Conservation (phyloP, 1,140 invertebrate genomes). For the Araneus ventricosus region DNA sequence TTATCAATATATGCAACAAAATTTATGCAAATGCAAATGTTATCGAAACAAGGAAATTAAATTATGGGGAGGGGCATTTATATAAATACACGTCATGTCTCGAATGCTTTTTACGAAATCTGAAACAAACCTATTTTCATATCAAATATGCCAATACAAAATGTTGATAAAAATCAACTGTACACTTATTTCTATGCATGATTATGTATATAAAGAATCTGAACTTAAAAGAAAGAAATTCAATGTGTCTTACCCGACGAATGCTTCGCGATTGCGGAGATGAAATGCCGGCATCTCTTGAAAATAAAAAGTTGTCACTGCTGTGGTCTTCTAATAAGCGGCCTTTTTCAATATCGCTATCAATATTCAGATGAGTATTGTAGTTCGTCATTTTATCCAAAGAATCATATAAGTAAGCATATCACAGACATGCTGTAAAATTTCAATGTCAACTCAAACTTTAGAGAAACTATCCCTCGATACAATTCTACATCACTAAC, state of each 20-base stretch:
- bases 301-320: neutral
- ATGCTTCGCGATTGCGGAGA: constrained; percentile 52
- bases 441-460: neutral
- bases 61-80: no score
- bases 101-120: no score
- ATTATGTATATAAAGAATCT: neutral
- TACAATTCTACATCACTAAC: neutral
- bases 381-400: constrained; percentile 52
- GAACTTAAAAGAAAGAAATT: neutral
- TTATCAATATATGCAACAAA: no score
- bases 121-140: no score
- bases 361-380: constrained; percentile 29
- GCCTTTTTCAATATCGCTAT: constrained; percentile 55
- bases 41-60: no score
- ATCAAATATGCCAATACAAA: neutral
- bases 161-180: neutral
- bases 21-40: no score
- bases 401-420: neutral
- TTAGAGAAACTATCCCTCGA: neutral
- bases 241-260: constrained; percentile 41
- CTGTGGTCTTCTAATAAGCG: constrained; percentile 36
- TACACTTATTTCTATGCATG: neutral
- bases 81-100: no score
- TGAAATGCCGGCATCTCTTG: neutral
- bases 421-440: neutral